These are phyloP conservation scores for Caenorhabditis remanei DNA, from an alignment of 1,140 invertebrate species.

Conservation along the genomic window DNA sequence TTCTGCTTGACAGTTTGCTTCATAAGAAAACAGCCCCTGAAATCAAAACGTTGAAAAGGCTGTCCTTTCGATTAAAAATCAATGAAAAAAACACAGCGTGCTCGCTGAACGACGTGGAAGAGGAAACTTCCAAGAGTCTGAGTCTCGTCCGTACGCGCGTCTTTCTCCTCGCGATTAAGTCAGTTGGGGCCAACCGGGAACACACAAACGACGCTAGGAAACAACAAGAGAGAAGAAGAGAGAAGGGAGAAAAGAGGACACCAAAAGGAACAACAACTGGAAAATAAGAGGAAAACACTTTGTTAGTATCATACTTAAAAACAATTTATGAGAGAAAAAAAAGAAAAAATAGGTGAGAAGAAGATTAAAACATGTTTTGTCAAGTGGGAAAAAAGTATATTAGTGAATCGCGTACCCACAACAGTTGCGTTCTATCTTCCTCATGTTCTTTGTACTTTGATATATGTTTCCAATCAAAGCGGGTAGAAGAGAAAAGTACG, in stretches of 20 bases:
- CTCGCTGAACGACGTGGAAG: not conserved
- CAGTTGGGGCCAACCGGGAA: not conserved
- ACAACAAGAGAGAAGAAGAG: not conserved
- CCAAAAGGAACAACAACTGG: not conserved
- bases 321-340: not conserved
- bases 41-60: not conserved
- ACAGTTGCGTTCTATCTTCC: not conserved
- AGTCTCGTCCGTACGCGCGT: constrained; percentile 3
- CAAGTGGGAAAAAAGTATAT: not conserved
- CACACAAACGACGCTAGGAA: not conserved
- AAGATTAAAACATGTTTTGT: constrained; percentile 1
- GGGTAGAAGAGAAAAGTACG: not conserved
- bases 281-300: not conserved
- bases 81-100: not conserved
- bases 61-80: not conserved
- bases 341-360: not conserved
- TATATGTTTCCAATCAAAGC: constrained; percentile 12
- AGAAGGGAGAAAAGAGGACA: not conserved
- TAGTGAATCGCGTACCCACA: not conserved
- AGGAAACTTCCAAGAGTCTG: not conserved
- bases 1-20: not conserved
- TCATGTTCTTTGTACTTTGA: constrained; percentile 46
- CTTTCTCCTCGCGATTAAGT: not conserved
- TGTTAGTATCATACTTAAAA: constrained; percentile 34
- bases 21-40: not conserved